Evolutionary conservation across 2,888 invertebrate species (phyloP).

Genomic region (Heliconius aoede): DNA sequence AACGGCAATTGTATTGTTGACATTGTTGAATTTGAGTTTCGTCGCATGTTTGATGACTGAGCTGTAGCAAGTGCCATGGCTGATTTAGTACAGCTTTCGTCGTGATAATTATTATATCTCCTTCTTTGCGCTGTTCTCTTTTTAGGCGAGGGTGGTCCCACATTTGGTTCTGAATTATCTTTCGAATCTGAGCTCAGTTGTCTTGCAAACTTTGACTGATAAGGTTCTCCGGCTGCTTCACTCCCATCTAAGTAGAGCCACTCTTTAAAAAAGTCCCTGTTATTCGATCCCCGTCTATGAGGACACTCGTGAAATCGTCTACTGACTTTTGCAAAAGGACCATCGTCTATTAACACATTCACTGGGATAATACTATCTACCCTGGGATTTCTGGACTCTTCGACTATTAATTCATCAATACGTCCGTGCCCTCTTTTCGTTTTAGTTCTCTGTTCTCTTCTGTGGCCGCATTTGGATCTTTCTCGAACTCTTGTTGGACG

Average conservation of each 20-base stretch:
- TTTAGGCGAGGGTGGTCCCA: constrained; percentile 77
- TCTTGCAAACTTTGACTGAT: constrained; percentile 80
- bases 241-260: constrained; percentile 75
- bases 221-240: constrained; percentile 75
- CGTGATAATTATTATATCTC: constrained; percentile 74
- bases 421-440: constrained; percentile 65
- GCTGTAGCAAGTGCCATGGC: constrained; percentile 77
- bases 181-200: constrained; percentile 82
- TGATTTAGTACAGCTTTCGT: constrained; percentile 79
- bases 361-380: constrained; percentile 66
- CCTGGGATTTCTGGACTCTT: constrained; percentile 64
- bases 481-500: constrained; percentile 67
- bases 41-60: constrained; percentile 80
- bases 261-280: constrained; percentile 77
- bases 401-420: constrained; percentile 73
- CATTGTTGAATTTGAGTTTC: constrained; percentile 86
- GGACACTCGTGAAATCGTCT: constrained; percentile 74
- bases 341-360: constrained; percentile 75
- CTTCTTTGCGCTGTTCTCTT: constrained; percentile 71
- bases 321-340: constrained; percentile 77
- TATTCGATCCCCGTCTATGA: constrained; percentile 67
- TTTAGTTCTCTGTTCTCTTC: constrained; percentile 66
- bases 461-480: constrained; percentile 60
- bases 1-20: constrained; percentile 84
- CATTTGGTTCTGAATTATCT: constrained; percentile 80